A percentile compares a stretch with the other conserved stretches of the same genome.
phyloP scores from a whole-genome alignment of 2,113 vertebrate genomes.

The Dipodomys stephensi region DNA sequence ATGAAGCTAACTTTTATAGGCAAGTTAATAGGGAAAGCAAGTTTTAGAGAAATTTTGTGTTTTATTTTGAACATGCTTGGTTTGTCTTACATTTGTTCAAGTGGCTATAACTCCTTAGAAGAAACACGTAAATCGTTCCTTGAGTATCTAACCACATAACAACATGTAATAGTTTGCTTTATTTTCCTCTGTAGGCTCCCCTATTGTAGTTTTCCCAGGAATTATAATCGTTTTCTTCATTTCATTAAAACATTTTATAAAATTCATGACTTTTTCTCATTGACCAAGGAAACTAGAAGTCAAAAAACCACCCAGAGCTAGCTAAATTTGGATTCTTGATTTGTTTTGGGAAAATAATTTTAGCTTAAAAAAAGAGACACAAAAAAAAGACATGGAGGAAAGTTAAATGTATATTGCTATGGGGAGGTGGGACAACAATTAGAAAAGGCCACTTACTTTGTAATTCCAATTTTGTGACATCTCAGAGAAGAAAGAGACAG shows the following conservation, averaged over 20 bases:
- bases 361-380: background rate
- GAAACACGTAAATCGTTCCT: background rate
- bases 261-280: background rate
- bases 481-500: background rate
- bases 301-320: rapidly evolving
- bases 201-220: background rate
- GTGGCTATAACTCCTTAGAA: background rate
- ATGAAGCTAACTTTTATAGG: background rate
- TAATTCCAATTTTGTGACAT: background rate
- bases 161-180: background rate
- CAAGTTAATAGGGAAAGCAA: background rate
- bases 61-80: background rate
- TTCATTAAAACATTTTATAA: slow-evolving; percentile 48
- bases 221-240: background rate
- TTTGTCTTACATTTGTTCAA: background rate
- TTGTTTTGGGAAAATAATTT: background rate
- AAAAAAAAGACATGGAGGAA: background rate
- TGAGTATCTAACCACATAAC: background rate
- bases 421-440: background rate
- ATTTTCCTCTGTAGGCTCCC: background rate
- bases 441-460: background rate
- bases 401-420: background rate
- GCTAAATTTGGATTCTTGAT: background rate
- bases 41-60: background rate
- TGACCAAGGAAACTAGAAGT: slow-evolving; percentile 2